These are phyloP conservation scores for Piprites chloris DNA, from an alignment of 2,113 vertebrate genomes.

Conservation along the genomic window DNA sequence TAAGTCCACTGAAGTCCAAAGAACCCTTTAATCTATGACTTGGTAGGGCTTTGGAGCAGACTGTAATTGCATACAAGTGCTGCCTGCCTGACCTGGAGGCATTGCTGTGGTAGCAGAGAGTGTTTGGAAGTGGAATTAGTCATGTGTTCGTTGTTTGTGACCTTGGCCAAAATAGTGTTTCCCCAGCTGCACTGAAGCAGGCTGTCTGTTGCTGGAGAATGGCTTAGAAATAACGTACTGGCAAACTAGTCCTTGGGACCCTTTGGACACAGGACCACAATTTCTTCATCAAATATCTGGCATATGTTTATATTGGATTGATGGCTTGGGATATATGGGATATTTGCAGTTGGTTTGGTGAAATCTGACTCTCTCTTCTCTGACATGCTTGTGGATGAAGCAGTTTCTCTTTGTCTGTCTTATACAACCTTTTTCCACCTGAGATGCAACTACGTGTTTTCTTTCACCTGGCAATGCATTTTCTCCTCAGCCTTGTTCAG, in stretches of 20 bases:
- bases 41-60: not conserved
- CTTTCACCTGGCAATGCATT: not conserved
- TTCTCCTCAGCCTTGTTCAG: not conserved
- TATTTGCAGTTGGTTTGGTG: not conserved
- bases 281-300: not conserved
- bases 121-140: not conserved
- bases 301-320: not conserved
- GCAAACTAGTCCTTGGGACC: not conserved
- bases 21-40: not conserved
- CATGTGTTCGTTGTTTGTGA: rapidly evolving
- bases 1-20: not conserved
- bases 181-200: not conserved
- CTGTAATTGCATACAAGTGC: not conserved
- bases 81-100: not conserved
- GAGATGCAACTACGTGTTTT: not conserved
- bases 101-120: not conserved
- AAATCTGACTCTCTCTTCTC: not conserved
- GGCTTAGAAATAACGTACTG: not conserved
- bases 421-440: not conserved
- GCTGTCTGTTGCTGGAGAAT: not conserved
- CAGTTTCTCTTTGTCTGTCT: not conserved
- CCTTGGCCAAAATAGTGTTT: not conserved
- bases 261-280: not conserved
- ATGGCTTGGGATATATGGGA: not conserved
- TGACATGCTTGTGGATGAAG: not conserved